phyloP scores from a whole-genome alignment of 1,140 invertebrate genomes.

The Drosophila tani region DNA sequence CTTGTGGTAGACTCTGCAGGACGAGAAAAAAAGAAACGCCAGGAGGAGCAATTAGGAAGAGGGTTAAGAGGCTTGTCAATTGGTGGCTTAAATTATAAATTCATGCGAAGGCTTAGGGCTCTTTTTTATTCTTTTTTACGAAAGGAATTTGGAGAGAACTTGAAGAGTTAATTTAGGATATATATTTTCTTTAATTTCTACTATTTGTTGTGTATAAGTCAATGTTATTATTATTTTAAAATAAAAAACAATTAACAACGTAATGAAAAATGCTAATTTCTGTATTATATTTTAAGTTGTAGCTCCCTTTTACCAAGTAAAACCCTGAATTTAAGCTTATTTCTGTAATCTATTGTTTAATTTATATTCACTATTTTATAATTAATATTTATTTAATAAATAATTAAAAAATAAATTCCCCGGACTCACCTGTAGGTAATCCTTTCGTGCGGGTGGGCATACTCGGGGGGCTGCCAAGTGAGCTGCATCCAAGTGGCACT shows the following conservation, averaged over 20 bases:
- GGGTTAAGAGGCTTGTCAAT: conserved; percentile 1
- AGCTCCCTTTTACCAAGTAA: too few species aligned
- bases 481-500: conserved; percentile 92
- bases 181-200: too few species aligned
- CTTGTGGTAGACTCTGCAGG: conserved; percentile 88
- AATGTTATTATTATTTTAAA: too few species aligned
- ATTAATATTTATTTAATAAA: background rate
- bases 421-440: conserved; percentile 89
- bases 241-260: too few species aligned
- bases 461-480: conserved; percentile 92
- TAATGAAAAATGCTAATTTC: too few species aligned
- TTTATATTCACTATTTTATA: background rate
- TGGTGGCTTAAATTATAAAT: background rate
- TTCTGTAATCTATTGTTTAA: background rate
- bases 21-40: background rate
- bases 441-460: conserved; percentile 90
- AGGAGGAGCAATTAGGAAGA: conserved; percentile 3
- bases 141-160: background rate
- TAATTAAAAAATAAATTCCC: too few species aligned
- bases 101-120: background rate
- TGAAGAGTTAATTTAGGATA: too few species aligned
- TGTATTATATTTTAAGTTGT: too few species aligned
- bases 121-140: too few species aligned
- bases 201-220: too few species aligned
- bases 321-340: too few species aligned